Evolutionary conservation across 2,888 invertebrate species (phyloP).

Genomic region (Microplitis manilae): DNA sequence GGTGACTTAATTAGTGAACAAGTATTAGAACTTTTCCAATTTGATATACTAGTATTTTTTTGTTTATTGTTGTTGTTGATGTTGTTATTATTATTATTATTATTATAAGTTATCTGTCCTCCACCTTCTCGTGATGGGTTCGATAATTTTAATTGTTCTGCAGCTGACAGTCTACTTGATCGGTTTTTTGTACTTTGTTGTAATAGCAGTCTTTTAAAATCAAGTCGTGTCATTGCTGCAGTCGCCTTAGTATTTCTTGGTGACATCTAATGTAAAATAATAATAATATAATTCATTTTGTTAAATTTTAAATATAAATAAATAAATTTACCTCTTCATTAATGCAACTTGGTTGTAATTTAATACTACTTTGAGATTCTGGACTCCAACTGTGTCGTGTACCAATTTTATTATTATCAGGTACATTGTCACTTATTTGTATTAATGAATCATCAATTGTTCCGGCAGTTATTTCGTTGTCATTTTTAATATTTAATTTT

Average conservation of each 20-base stretch:
- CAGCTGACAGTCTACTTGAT: conserved; percentile 80
- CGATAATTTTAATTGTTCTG: conserved; percentile 83
- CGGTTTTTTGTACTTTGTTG: conserved; percentile 83
- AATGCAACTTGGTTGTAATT: conserved; percentile 45
- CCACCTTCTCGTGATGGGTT: conserved; percentile 70
- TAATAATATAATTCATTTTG: conserved; percentile 18
- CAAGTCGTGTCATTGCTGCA: conserved; percentile 82
- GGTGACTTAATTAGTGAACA: background rate
- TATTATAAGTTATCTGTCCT: conserved; percentile 25
- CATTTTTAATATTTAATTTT: conserved; percentile 79
- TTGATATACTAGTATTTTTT: background rate
- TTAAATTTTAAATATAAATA: conserved; percentile 23
- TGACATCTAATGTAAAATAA: conserved; percentile 55
- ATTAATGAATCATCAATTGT: background rate
- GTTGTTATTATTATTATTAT: conserved; percentile 63
- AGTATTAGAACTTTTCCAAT: background rate
- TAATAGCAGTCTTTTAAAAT: conserved; percentile 86
- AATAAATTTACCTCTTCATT: background rate
- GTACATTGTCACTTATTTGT: background rate
- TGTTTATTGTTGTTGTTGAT: conserved; percentile 48
- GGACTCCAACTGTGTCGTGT: conserved; percentile 80
- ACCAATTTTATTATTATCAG: conserved; percentile 58
- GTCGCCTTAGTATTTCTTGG: conserved; percentile 66
- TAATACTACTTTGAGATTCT: conserved; percentile 62
- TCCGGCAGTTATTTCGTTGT: background rate